Percentiles rank a stretch among this genome's conserved stretches.
These are phyloP conservation scores for Agapostemon virescens DNA, from an alignment of 2,888 invertebrate genomes.

Conservation along the genomic window DNA sequence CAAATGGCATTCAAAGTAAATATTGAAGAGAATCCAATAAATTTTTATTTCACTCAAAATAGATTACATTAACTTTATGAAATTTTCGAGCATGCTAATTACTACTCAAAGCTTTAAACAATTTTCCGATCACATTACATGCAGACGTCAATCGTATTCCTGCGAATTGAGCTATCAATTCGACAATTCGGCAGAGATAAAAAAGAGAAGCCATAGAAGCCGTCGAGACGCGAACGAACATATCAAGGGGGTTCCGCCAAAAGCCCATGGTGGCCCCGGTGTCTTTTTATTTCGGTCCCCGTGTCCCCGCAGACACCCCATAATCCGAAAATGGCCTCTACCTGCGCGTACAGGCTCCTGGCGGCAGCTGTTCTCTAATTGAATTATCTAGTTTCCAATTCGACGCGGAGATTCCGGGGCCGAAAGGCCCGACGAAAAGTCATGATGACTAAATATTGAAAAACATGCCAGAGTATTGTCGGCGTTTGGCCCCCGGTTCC, in stretches of 20 bases:
- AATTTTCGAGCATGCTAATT: background rate
- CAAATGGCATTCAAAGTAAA: too few species aligned
- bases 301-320: constrained; percentile 38
- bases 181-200: background rate
- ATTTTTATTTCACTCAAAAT: too few species aligned
- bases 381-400: constrained; percentile 81
- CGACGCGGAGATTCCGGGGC: constrained; percentile 78
- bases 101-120: background rate
- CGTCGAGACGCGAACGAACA: constrained; percentile 68
- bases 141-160: too few species aligned
- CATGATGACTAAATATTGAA: constrained; percentile 81
- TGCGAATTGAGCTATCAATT: background rate
- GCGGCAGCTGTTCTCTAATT: constrained; percentile 79
- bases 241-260: constrained; percentile 59
- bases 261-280: constrained; percentile 65
- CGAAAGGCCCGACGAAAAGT: constrained; percentile 78
- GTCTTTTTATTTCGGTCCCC: constrained; percentile 36
- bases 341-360: constrained; percentile 61
- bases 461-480: constrained; percentile 79
- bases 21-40: too few species aligned
- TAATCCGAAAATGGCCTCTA: constrained; percentile 61
- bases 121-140: background rate
- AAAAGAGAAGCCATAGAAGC: background rate
- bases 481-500: constrained; percentile 67
- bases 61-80: background rate